These are phyloP conservation scores for Cryptocephalus primarius DNA, from an alignment of 2,888 invertebrate genomes.

Conservation along the genomic window DNA sequence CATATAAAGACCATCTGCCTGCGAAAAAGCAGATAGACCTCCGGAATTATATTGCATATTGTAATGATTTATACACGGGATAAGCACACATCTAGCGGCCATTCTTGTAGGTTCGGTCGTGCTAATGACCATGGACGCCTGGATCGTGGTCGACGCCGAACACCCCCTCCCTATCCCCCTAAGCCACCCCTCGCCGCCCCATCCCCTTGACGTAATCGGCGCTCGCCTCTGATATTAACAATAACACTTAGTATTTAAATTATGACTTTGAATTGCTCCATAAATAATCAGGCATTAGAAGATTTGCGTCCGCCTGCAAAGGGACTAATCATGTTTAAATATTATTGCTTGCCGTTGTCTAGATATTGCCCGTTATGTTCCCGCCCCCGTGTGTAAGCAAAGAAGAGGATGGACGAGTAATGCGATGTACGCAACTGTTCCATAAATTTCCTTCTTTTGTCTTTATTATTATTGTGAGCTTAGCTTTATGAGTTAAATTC, in stretches of 20 bases:
- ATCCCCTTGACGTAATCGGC: slow-evolving; percentile 29
- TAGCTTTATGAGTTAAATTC: no score
- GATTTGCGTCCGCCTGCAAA: slow-evolving; percentile 33
- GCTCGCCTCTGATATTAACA: slow-evolving; percentile 39
- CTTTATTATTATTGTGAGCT: no score
- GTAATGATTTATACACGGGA: slow-evolving; percentile 41
- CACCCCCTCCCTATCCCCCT: slow-evolving; percentile 13
- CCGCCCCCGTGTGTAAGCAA: slow-evolving; percentile 4
- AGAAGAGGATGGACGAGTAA: slow-evolving; percentile 1
- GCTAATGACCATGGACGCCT: slow-evolving; percentile 39
- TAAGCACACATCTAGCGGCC: slow-evolving; percentile 39
- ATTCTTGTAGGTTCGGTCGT: slow-evolving; percentile 39
- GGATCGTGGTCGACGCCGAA: slow-evolving; percentile 33
- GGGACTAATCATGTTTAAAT: slow-evolving; percentile 35
- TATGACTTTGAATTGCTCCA: slow-evolving; percentile 40
- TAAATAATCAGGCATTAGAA: slow-evolving; percentile 39
- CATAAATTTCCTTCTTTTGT: no score
- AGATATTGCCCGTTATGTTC: not conserved
- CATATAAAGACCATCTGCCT: slow-evolving; percentile 40
- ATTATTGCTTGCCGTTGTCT: slow-evolving; percentile 22
- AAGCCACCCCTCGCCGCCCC: slow-evolving; percentile 16
- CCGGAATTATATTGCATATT: slow-evolving; percentile 42
- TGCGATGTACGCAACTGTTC: no score
- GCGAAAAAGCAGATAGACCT: slow-evolving; percentile 39
- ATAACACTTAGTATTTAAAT: slow-evolving; percentile 42